Evolutionary conservation across 2,113 vertebrate species (phyloP).

Genomic region (Callaeas wilsoni): DNA sequence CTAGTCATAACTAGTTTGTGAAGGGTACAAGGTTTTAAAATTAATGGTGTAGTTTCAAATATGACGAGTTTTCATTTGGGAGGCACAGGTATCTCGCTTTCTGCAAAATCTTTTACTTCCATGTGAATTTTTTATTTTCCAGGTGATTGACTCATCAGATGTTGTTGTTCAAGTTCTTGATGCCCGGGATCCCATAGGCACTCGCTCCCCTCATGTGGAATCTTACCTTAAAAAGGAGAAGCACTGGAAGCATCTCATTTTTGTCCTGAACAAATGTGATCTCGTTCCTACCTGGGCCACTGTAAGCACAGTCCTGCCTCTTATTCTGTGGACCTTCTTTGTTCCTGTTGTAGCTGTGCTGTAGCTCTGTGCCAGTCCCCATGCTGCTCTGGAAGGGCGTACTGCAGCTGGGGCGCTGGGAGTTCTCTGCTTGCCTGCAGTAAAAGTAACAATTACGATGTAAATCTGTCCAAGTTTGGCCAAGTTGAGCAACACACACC

Average conservation of each 20-base stretch:
- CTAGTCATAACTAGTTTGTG: too few relatives aligned
- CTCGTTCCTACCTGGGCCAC: constrained; percentile 97
- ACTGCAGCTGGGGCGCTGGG: background rate
- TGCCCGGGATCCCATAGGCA: constrained; percentile 93
- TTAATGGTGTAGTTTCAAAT: background rate
- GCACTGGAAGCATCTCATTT: constrained; percentile 95
- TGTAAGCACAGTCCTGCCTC: constrained; percentile 68
- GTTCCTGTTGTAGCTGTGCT: background rate
- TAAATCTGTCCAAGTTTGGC: background rate
- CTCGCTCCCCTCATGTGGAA: constrained; percentile 91
- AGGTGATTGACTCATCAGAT: constrained; percentile 98
- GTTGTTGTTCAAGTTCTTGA: constrained; percentile 98
- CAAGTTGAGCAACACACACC: background rate
- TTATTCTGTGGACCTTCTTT: background rate
- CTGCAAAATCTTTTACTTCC: background rate
- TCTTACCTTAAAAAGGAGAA: constrained; percentile 95
- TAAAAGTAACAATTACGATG: background rate
- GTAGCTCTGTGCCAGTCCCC: background rate
- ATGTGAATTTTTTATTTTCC: background rate
- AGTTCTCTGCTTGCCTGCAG: constrained; percentile 8
- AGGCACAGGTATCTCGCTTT: background rate
- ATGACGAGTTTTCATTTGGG: background rate
- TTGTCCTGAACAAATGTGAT: constrained; percentile 98
- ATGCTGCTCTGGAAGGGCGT: background rate
- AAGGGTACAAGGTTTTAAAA: background rate